Base-by-base conservation (phyloP, 2,888 invertebrate species). In the Galerucella pusilla region DNA sequence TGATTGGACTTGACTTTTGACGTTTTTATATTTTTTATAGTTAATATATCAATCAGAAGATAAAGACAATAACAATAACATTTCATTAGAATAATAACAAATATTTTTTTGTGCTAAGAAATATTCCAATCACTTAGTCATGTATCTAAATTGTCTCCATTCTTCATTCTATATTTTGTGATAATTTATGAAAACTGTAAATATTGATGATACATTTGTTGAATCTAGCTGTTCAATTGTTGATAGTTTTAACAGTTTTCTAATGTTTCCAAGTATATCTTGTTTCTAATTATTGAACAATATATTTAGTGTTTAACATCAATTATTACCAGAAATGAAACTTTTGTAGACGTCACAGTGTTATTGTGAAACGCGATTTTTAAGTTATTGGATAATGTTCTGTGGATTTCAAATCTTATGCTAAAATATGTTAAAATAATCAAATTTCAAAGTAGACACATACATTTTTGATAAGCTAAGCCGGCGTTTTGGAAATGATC, bases 161-260 rank as follows among this genome's bases (percentile, higher is more conserved):
- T 28, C 28, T 35, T 35, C 35, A 42, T 52, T 52, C n/a, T 7
- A 52, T 52, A n/a, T 52, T n/a, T n/a, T 42, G 28, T 42, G 42
- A 63, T 63, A 63, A n/a, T 42, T 63, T 42, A 63, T 63, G 42
- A 16, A 63, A 35, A 42, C 14, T 63, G 63, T 63, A 63, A 63
- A 63, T 42, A 63, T 42, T 42, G 28, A 60, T 52, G 60, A 28
- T 25, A 60, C 10, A 25, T 25, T 60, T 25, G 60, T 63, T 57
- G n/a, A 63, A 42, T n/a, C 35, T 42, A 63, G 35, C 16, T 61
- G 61, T 61, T 61, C n/a, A 61, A 12, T 35, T 7, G 16, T 35
- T n/a, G 28, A n/a, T n/a, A 42, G 42, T n/a, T 20, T n/a, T 63
- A 63, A 63, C 35, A 63, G 63, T 63, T 63, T 63, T 63, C 35